Evolutionary conservation across 1,140 invertebrate genomes (phyloP), one percentile per base, ranked within the genome.

Genomic region (Hycleus phaleratus): DNA sequence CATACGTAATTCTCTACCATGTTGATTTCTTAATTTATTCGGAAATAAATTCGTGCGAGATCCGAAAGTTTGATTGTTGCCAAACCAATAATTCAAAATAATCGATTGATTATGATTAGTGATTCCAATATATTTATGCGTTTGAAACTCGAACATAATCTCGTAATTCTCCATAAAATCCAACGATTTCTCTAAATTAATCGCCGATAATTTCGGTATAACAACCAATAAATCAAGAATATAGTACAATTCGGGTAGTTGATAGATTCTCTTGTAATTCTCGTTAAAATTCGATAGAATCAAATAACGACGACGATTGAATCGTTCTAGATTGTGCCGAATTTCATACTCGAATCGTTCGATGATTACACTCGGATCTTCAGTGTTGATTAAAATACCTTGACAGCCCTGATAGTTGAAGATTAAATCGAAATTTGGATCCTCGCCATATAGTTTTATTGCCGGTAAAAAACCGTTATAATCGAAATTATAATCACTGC

Each of bases 21-120:
- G 44, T 54, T 71, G 69, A 49, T 71, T 62, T 8, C 4, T 39
- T 24, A 71, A 43, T 61, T 71, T 71, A 50, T 71, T 50, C 3
- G 62, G 65, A 60, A 63, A 70, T 49, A 70, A 63, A 58, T 62
- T 50, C 12, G 26, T 59, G 11, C 50, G 45, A 46, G 43, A 56
- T 38, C 58, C 12, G 54, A 66, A 70, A 12, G 56, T 63, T 18
- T 50, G 11, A 54, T 68, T 68, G 9, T 54, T 38, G 1, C 52
- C 42, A 61, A 66, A 70, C 67, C 67, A 70, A 40, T 44, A 52
- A 56, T 70, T 62, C 38, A 70, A 10, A 18, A 68, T 18, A 6
- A 50, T 26, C 12, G 47, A 12, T 12, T 62, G 18, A 6, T 56
- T 61, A 49, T 60, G 43, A 18, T 60, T 42, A 25, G 18, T 18